Percentiles rank a stretch among this genome's conserved stretches.
phyloP scores from a whole-genome alignment of 2,113 vertebrate genomes.

The Gavialis gangeticus region DNA sequence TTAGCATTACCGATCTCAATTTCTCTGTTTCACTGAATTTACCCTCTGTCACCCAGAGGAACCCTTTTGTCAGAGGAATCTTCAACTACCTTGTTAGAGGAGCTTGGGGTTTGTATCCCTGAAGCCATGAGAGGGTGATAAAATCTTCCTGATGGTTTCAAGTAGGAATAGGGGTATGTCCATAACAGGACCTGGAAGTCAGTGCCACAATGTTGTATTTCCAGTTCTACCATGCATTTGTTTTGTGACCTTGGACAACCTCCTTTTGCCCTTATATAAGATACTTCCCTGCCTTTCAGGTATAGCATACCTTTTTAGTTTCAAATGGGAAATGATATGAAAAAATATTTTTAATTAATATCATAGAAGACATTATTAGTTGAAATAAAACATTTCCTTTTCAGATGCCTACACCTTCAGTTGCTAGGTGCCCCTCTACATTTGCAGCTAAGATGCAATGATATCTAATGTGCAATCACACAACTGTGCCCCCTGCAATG shows the following conservation, averaged over 20 bases:
- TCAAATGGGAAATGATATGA: background rate
- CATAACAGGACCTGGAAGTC: background rate
- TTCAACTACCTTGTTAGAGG: background rate
- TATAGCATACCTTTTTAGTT: background rate
- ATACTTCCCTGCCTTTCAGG: background rate
- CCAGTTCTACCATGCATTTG: background rate
- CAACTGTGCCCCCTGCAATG: too few relatives aligned
- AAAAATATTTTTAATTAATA: background rate
- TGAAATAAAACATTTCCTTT: background rate
- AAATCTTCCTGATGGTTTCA: background rate
- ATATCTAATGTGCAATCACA: too few relatives aligned
- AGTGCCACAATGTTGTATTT: background rate
- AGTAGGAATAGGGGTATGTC: background rate
- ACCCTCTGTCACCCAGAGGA: background rate
- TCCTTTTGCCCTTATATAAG: background rate
- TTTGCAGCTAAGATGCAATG: too few relatives aligned
- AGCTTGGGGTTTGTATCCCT: background rate
- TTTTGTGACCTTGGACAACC: background rate
- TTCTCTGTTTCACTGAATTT: background rate
- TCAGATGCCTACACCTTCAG: background rate
- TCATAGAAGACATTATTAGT: background rate
- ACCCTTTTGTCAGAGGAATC: background rate
- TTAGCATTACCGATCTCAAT: background rate
- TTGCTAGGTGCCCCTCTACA: background rate
- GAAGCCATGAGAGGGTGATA: background rate